Base-by-base conservation (phyloP, 1,140 invertebrate species). In the Carcinoscorpius rotundicauda region DNA sequence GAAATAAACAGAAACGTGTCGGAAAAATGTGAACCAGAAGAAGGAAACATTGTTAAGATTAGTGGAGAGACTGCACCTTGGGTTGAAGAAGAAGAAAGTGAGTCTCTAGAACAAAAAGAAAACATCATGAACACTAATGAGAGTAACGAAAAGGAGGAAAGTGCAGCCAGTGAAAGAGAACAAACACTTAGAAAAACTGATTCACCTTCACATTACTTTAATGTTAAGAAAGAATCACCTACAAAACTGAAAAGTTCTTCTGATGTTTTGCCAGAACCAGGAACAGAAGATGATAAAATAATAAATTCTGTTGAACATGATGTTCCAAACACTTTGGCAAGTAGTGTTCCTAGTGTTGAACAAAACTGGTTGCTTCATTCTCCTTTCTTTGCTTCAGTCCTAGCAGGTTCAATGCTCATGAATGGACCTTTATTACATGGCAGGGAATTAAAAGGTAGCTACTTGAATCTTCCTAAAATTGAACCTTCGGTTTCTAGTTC, bases 351-450 rank as follows among this genome's bases (percentile, higher is more conserved):
- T 61, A 49, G 50, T 50, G 62, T 52, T 10, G 64, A 69, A 8
- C 64, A 70, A 49, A 66, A 64, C 50, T 67, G 68, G 64, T 60
- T 69, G 8, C 56, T 71, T 6, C 63, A 69, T 49, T 69, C 68
- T 58, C 70, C 70, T 3, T 64, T 71, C 3, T 69, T 71, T 64
- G 68, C 70, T 51, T 71, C 70, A 51, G 64, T 71, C 49, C 62
- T 71, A 8, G 66, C 68, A n/a, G 64, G 65, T 51, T 70, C 62
- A 29, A 69, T 71, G 68, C 55, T 71, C 4, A 69, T 71, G 51
- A 69, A 70, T 62, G 64, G 63, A 4, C 68, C 67, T 29, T n/a
- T 70, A 9, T 61, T 68, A 56, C 65, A 64, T 29, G 29, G 49
- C 6, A 55, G 65, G 51, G 66, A 67, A 50, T 62, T 66, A 52